Evolutionary conservation across 2,888 invertebrate species (phyloP).

Genomic region (Scelioninae gen. 1): DNA sequence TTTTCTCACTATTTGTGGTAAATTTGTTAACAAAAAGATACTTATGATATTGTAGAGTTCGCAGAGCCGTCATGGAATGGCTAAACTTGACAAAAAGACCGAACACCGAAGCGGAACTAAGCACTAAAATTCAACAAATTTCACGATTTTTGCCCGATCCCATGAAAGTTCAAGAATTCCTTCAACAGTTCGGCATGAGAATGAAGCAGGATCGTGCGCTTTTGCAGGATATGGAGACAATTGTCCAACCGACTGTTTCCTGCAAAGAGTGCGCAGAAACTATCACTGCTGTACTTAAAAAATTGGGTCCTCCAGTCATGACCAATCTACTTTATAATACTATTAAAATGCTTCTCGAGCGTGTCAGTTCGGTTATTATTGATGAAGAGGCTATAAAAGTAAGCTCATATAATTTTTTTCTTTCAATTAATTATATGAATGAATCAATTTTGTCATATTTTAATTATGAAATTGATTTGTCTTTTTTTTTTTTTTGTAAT

Average conservation of each 20-base stretch:
- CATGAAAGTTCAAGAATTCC: slow-evolving; percentile 94
- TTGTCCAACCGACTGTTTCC: slow-evolving; percentile 94
- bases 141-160: slow-evolving; percentile 94
- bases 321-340: slow-evolving; percentile 98
- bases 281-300: slow-evolving; percentile 92
- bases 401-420: too few species aligned
- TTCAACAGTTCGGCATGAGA: slow-evolving; percentile 92
- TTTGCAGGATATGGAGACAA: slow-evolving; percentile 93
- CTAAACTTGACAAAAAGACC: slow-evolving; percentile 92
- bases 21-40: too few species aligned
- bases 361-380: slow-evolving; percentile 98
- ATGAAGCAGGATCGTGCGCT: slow-evolving; percentile 89
- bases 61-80: slow-evolving; percentile 94
- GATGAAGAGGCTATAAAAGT: slow-evolving; percentile 94
- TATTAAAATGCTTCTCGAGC: slow-evolving; percentile 96
- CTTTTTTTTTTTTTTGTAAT: too few species aligned
- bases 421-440: too few species aligned
- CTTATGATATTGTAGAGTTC: slow-evolving; percentile 85
- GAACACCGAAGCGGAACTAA: slow-evolving; percentile 87
- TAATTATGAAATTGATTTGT: too few species aligned
- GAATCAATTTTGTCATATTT: too few species aligned
- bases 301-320: slow-evolving; percentile 96
- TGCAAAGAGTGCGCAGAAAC: slow-evolving; percentile 97
- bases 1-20: too few species aligned
- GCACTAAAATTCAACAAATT: slow-evolving; percentile 87